Conservation (phyloP, 2,113 vertebrate species). For the Notechis scutatus region DNA sequence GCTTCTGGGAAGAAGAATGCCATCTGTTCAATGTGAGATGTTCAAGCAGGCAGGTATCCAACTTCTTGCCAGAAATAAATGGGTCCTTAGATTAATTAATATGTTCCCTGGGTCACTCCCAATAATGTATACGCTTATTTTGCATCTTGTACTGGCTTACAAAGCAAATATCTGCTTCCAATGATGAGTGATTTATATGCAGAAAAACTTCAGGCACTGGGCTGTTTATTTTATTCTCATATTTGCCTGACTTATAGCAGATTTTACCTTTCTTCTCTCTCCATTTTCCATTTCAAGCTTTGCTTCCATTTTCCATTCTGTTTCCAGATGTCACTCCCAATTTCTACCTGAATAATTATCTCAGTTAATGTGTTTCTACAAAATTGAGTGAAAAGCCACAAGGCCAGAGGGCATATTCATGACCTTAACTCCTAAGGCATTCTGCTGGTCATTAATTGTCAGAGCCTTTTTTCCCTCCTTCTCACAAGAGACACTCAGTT, state of each 20-base stretch:
- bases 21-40: background rate
- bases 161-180: background rate
- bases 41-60: background rate
- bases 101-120: background rate
- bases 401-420: constrained; percentile 3
- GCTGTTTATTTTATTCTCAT: background rate
- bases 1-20: background rate
- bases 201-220: background rate
- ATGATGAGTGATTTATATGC: background rate
- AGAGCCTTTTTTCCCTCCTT: constrained; percentile 6
- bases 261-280: background rate
- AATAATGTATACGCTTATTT: background rate
- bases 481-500: constrained; percentile 3
- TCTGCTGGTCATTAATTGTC: constrained; percentile 29
- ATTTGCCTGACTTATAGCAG: background rate
- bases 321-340: background rate
- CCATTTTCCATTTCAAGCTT: background rate
- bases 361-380: background rate
- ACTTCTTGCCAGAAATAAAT: background rate
- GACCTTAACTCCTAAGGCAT: background rate
- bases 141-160: background rate
- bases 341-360: constrained; percentile 6
- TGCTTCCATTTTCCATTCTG: background rate
- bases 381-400: constrained; percentile 1
- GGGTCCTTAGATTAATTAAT: background rate